Base-by-base conservation (phyloP, 2,113 vertebrate genomes). In the Stigmatopora argus region DNA sequence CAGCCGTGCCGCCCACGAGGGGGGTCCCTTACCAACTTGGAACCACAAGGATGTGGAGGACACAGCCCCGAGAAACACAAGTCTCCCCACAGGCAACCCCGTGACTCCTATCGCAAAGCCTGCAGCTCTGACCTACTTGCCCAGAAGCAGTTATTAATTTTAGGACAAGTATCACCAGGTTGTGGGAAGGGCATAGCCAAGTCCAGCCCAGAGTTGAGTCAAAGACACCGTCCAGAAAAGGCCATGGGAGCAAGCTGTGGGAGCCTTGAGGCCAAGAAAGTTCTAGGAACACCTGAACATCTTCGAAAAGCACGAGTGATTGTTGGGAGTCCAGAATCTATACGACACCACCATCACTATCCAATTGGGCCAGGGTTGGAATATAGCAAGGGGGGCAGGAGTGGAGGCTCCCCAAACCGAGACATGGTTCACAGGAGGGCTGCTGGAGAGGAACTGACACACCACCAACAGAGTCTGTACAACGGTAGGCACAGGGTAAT, bases 201-300 rank as follows among this genome's bases (percentile, higher is more conserved):
- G 53, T 84, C 86, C 90, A 95, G 92, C 69, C 92, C 95, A 0
- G 94, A 98, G 41, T 92, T 93, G 78, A 93, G 93, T 79, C 93
- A 91, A 81, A 94, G 93, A 80, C 53, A 56, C 23, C 13, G 13
- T 31, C 26, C 45, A 10, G 87, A 58, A 14, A 69, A 67, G 62
- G 19, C 64, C 80, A 85, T 72, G 19, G 78, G 41, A 34, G n/a
- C 38, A 0, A 86, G 90, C 1, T 87, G 90, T 17, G 85, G 90
- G 51, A 92, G 92, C 72, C 93, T 92, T 0, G 94, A 95, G 41
- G 89, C 90, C 7, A 96, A 94, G 80, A 93, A 93, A 31, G 65
- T 78, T 0, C 80, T 88, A 15, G 93, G 90, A 62, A 95, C 92
- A 70, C 90, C 93, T 44, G 95, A 97, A 79, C 93, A 94, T 47